Evolutionary conservation across 2,113 vertebrate genomes (phyloP).

Genomic region (Centrocercus urophasianus): DNA sequence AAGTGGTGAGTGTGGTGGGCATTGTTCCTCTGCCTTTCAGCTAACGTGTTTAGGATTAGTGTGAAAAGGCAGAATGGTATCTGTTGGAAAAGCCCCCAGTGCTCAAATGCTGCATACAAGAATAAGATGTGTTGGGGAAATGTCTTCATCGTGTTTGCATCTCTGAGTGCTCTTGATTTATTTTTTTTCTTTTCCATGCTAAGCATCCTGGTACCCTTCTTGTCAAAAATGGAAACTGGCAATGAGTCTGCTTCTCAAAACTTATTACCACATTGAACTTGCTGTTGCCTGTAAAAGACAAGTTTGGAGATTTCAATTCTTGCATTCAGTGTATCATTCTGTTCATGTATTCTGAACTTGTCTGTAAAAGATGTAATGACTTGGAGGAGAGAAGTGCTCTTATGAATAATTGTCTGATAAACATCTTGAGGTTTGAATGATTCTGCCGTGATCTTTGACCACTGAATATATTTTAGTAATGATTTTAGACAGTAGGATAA

Average conservation of each 20-base stretch:
- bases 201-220: neutral
- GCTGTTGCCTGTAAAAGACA: neutral
- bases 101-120: neutral
- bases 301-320: neutral
- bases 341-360: neutral
- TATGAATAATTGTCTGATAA: neutral
- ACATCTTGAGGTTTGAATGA: neutral
- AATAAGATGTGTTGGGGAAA: neutral
- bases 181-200: neutral
- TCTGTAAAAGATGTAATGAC: neutral
- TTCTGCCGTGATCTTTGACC: neutral
- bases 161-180: neutral
- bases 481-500: neutral
- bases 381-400: neutral
- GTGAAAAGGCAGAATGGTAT: neutral
- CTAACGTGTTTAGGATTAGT: neutral
- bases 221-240: neutral
- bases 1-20: constrained; percentile 13
- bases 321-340: neutral
- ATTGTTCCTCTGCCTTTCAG: constrained; percentile 7
- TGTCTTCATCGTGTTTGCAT: neutral
- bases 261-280: neutral
- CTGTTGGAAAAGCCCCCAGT: neutral
- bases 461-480: neutral
- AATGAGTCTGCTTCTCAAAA: neutral